Percentiles rank a stretch among this genome's conserved stretches.
Conservation (phyloP, 2,888 invertebrate genomes). For the Papilio gigon region DNA sequence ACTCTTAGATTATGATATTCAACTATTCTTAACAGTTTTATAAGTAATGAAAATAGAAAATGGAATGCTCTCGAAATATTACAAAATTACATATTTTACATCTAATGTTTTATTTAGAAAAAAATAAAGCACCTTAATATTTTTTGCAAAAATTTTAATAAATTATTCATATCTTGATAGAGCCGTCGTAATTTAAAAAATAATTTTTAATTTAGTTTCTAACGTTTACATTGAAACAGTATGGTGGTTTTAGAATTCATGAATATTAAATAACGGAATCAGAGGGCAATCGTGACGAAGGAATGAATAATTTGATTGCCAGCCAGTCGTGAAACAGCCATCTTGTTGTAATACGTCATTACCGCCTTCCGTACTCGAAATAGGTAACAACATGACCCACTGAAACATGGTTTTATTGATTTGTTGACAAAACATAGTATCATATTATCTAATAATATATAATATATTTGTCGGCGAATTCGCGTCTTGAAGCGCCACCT, state of each 20-base stretch:
- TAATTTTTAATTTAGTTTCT: neutral
- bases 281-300: neutral
- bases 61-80: neutral
- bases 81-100: neutral
- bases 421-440: neutral
- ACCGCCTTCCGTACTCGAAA: neutral
- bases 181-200: neutral
- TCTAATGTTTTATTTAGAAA: too few species aligned
- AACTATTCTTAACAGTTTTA: neutral
- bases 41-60: neutral
- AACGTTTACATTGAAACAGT: neutral
- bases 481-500: too few species aligned
- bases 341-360: neutral
- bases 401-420: neutral
- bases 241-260: neutral
- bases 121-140: neutral
- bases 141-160: neutral
- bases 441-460: too few species aligned
- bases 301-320: neutral
- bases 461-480: too few species aligned
- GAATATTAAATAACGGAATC: conserved; percentile 10
- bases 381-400: neutral
- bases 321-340: conserved; percentile 15
- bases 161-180: neutral
- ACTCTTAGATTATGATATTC: too few species aligned